Evolutionary conservation across 92 coral and sea anemone genomes (phyloP).

Genomic region (Epizoanthus illoricatus): DNA sequence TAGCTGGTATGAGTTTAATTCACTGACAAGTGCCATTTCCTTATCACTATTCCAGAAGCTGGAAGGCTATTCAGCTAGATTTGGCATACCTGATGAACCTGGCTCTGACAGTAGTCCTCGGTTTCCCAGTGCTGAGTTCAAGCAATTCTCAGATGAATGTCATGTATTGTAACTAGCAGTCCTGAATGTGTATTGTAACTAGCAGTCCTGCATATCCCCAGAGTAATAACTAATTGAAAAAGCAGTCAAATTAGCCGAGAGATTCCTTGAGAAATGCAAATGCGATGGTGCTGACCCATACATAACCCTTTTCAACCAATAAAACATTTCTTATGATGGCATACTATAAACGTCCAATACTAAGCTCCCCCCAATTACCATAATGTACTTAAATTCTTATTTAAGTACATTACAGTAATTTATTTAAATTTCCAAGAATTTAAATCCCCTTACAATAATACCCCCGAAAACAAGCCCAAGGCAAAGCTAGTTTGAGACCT

Average conservation of each 20-base stretch:
- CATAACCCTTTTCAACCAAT: constrained; percentile 37
- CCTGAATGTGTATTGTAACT: too few species aligned
- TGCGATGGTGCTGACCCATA: constrained; percentile 43
- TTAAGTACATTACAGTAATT: too few species aligned
- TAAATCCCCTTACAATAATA: too few species aligned
- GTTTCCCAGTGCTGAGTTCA: constrained; percentile 42
- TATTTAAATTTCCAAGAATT: too few species aligned
- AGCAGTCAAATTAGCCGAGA: constrained; percentile 16
- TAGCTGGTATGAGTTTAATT: constrained; percentile 39
- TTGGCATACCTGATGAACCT: constrained; percentile 38
- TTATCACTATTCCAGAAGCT: constrained; percentile 47
- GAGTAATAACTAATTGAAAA: constrained; percentile 45
- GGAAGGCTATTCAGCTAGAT: constrained; percentile 40
- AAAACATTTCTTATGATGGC: constrained; percentile 38
- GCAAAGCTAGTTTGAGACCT: too few species aligned
- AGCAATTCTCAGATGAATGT: constrained; percentile 21
- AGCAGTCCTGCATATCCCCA: constrained; percentile 32
- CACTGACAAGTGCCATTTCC: constrained; percentile 25
- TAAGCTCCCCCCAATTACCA: too few species aligned
- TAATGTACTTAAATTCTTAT: too few species aligned
- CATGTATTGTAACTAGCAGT: constrained; percentile 42
- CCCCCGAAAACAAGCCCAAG: too few species aligned
- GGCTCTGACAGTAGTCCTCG: constrained; percentile 57
- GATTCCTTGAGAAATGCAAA: constrained; percentile 45
- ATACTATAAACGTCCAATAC: too few species aligned